Evolutionary conservation across 2,888 invertebrate genomes (phyloP), one percentile per base, ranked within the genome.

Genomic region (Electrophaes corylata): DNA sequence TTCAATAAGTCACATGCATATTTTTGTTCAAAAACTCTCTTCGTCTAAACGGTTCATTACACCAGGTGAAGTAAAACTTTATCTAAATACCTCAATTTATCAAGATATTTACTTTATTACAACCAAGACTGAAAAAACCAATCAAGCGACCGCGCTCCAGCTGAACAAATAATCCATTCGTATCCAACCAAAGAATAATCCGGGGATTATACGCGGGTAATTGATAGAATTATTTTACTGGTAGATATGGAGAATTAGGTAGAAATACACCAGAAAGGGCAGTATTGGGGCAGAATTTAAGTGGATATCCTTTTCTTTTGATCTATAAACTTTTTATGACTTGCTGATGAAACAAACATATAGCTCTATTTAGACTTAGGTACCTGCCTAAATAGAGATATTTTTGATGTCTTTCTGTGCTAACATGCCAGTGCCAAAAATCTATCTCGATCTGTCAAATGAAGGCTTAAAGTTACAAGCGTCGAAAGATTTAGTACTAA

Each of bases 141-240:
- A 80, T 79, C 81, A 82, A 67, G 62, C 57, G 54, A 52, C 67
- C 60, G 60, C 58, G 23, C 29, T 51, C 47, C 47, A 26, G 18
- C 46, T 57, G 55, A 51, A 57, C 62, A 61, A 53, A 60, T 78
- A 76, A 74, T 73, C 71, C 67, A 3, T 12, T 64, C 58, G 69
- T 69, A 73, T 65, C 69, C 67, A 71, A 69, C 71, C 73, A 71
- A 73, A 71, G 66, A 64, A 69, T 73, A 70, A 78, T 75, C 70
- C 69, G 45, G 29, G 76, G 72, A 73, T 78, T 77, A 73, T 72
- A 71, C 65, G 73, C 75, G 79, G 78, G 72, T 79, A 80, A 83
- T 83, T 69, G 76, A 61, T 64, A 65, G 72, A 73, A 76, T 81
- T 76, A 49, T 43, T 26, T 63, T 48, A 41, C 47, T 39, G 29